A percentile compares a stretch with the other conserved stretches of the same genome.
These are phyloP conservation scores for Procapra przewalskii DNA, from an alignment of 2,113 vertebrate genomes.

Conservation along the genomic window DNA sequence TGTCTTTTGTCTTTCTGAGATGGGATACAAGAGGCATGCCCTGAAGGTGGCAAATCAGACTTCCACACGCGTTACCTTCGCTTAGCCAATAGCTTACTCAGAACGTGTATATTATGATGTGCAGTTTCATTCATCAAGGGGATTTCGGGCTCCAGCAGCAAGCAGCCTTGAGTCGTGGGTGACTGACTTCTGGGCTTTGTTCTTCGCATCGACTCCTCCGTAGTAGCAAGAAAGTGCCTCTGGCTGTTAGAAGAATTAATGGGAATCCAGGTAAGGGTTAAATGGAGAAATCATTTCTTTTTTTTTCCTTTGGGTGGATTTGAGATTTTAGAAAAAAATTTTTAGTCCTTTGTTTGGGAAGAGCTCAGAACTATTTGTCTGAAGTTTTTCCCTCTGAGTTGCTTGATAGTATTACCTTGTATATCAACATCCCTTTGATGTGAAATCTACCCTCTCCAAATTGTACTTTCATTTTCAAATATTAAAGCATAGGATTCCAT, in stretches of 20 bases:
- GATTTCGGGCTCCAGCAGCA: slow-evolving; percentile 2
- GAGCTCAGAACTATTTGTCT: not conserved
- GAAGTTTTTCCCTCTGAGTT: not conserved
- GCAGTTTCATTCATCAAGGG: slow-evolving; percentile 40
- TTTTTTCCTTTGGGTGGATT: not conserved
- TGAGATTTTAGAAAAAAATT: not conserved
- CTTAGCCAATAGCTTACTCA: slow-evolving; percentile 4
- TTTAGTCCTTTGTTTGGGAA: not conserved
- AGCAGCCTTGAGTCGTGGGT: not conserved
- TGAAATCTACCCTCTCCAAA: not conserved
- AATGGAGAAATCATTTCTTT: not conserved
- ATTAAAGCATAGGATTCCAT: not conserved
- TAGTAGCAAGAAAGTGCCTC: not conserved
- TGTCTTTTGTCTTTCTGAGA: not conserved
- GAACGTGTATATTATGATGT: not conserved
- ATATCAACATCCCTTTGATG: not conserved
- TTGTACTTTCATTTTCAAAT: slow-evolving; percentile 46
- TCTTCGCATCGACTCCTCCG: not conserved
- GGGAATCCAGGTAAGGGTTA: slow-evolving; percentile 9
- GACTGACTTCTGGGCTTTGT: not conserved
- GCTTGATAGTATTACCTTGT: not conserved
- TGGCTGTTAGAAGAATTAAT: not conserved
- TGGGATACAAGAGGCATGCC: slow-evolving; percentile 35
- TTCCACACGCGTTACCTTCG: slow-evolving; percentile 24
- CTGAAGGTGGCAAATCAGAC: slow-evolving; percentile 45